A percentile compares a stretch with the other conserved stretches of the same genome.
These are phyloP conservation scores for Buceros bicornis DNA, from an alignment of 2,797 vertebrate species.

Conservation along the genomic window DNA sequence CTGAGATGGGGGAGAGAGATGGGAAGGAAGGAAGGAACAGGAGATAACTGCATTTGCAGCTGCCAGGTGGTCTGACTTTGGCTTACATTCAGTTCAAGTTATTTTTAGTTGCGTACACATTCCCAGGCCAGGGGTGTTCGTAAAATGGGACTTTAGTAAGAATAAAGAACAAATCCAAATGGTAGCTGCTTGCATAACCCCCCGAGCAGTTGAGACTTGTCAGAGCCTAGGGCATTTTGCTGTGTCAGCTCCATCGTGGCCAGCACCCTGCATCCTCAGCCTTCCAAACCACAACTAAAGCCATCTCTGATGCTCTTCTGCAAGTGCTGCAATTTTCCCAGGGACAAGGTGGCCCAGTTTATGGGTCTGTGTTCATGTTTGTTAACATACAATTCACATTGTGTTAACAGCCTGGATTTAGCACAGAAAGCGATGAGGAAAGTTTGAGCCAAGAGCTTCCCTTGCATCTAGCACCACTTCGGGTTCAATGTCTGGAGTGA, in stretches of 20 bases:
- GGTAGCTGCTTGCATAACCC: neutral
- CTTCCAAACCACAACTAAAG: neutral
- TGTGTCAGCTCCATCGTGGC: neutral
- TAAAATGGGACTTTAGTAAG: neutral
- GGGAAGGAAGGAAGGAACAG: neutral
- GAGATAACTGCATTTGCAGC: neutral
- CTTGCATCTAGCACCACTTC: neutral
- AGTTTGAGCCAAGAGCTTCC: neutral
- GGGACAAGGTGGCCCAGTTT: neutral
- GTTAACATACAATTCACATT: neutral
- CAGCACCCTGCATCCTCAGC: rapidly evolving
- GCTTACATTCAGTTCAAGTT: neutral
- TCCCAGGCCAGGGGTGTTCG: neutral
- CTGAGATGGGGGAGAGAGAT: neutral
- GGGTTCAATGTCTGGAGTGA: neutral
- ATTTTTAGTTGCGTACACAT: neutral
- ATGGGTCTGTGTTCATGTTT: neutral
- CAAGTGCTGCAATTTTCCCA: neutral
- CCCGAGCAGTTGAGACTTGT: rapidly evolving
- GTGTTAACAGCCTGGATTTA: neutral
- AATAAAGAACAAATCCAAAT: neutral
- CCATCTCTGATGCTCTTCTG: neutral
- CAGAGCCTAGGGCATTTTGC: neutral
- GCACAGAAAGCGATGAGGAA: neutral
- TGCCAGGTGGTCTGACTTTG: neutral